Base-by-base conservation (phyloP, 2,113 vertebrate genomes). In the Osmerus mordax region DNA sequence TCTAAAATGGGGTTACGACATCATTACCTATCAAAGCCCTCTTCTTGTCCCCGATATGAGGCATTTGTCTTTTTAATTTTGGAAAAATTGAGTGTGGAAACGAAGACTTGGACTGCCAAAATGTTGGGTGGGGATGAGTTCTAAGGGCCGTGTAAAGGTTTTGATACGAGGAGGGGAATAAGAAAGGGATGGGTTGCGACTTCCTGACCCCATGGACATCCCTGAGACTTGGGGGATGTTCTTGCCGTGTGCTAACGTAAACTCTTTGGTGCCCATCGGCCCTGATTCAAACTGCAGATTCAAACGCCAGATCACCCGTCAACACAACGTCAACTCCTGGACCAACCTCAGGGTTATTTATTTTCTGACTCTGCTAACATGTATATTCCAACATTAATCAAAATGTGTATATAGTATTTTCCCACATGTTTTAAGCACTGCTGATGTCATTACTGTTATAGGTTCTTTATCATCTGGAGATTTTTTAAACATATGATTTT, bases 271-370 rank as follows among this genome's bases (percentile, higher is more conserved):
- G 67, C 80, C 75, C 25, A 3, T 54, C 76, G 75, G 71, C 76
- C 69, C 79, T 87, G 85, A 89, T 89, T 89, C 87, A 89, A 87
- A 81, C 85, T 69, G 72, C 81, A 85, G 81, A 89, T 88, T 89
- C 87, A 85, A 84, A 88, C 80, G 82, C 83, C 81, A 71, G 47
- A 47, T 64, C 75, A 67, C n/a, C 63, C 78, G 61, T 69, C 75
- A 81, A 74, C 82, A 73, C 76, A 3, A 77, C 67, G 61, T 79
- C 41, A 70, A 73, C 67, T 73, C 59, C 61, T 3, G 18, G 74
- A 70, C 79, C 75, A 80, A 79, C 86, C 71, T 74, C 69, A 13
- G 53, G 25, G 54, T 88, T 86, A 89, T 90, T 87, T 90, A 87
- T 87, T 75, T 80, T 67, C 75, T 12, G 18, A 68, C 70, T 69